Conservation (phyloP, 2,888 invertebrate species). For the Scaptomyza flava region DNA sequence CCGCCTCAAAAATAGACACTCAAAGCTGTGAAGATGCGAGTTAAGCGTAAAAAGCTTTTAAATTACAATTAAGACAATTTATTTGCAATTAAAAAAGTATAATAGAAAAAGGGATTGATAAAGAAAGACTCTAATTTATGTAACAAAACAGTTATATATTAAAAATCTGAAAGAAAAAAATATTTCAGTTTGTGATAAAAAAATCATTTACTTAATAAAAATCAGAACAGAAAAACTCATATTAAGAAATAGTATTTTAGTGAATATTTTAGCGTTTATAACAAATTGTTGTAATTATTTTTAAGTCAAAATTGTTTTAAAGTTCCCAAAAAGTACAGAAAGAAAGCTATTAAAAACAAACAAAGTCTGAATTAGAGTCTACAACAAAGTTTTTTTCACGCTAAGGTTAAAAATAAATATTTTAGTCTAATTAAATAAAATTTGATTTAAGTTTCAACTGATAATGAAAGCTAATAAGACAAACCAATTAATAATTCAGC, state of each 20-base stretch:
- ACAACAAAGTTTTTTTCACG: neutral
- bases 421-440: neutral
- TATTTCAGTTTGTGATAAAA: too few relatives aligned
- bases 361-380: neutral
- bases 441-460: neutral
- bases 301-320: neutral
- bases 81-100: neutral
- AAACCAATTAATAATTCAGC: neutral
- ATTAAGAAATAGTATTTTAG: too few relatives aligned
- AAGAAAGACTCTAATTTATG: too few relatives aligned
- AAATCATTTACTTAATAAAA: too few relatives aligned
- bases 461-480: neutral
- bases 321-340: too few relatives aligned
- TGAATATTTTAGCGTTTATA: too few relatives aligned
- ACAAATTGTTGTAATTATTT: too few relatives aligned
- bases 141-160: too few relatives aligned
- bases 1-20: conserved; percentile 17
- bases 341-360: neutral
- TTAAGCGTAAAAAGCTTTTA: neutral
- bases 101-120: too few relatives aligned
- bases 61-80: neutral
- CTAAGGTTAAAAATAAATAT: neutral
- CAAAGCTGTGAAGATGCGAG: conserved; percentile 27
- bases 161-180: too few relatives aligned
- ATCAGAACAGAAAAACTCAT: too few relatives aligned